Base-by-base conservation (phyloP, 2,113 vertebrate genomes). In the Hippocampus guttulatus region DNA sequence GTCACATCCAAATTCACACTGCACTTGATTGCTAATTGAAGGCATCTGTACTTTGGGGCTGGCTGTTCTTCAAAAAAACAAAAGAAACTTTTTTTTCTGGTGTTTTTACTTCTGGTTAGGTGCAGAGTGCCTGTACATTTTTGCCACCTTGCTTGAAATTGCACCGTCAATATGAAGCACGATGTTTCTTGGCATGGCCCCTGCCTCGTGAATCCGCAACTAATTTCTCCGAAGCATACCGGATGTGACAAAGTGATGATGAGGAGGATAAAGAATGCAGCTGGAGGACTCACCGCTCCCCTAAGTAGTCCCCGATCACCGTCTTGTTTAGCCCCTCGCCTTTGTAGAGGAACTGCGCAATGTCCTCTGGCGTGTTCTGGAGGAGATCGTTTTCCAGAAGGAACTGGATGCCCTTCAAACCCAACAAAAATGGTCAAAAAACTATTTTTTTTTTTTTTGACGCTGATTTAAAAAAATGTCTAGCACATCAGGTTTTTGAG, bases 251-350 rank as follows among this genome's bases (percentile, higher is more conserved):
- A 18, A 68, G 40, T 67, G 40, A 71, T 40, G 54, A 23, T 25
- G 52, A 38, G 62, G 55, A 66, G 66, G 67, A 41, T 69, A 60
- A 71, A 64, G 52, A 73, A 74, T 64, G 58, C 51, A 27, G 64
- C 27, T 73, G 55, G 62, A 38, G 57, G 67, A 75, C 85, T 92
- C 90, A 97, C 97, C 97, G 93, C 90, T 99, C 97, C 2, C 97
- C 96, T 66, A 99, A 93, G 88, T 99, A 99, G 93, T 99, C 97
- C 76, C 97, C 97, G 15, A 99, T 98, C 81, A 97, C 96, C 0
- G 97, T 98, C 92, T 98, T 98, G 93, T 98, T 98, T 60, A 98
- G 92, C 73, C 96, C 96, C 81, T 98, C 96, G 66, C 96, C 96
- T 92, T 98, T 98, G 88, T 98, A 98, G 67, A 98, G 95, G 91